These are phyloP conservation scores for Strongylocentrotus purpuratus DNA, from an alignment of 35 echinoderm and acorn worm species.

Conservation along the genomic window DNA sequence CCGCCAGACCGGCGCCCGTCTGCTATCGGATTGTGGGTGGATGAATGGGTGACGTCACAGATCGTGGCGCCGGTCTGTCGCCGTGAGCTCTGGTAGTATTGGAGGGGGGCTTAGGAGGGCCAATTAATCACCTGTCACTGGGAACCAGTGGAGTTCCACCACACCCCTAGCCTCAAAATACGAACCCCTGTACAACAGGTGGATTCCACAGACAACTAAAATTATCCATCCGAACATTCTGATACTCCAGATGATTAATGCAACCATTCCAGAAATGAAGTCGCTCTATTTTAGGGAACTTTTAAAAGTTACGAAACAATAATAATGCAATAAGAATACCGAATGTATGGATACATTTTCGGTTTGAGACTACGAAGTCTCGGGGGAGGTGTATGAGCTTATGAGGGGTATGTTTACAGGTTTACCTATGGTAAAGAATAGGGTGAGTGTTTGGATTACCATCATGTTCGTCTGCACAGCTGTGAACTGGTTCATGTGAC, in stretches of 20 bases:
- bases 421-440: not conserved
- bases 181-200: not conserved
- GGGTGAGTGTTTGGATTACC: not conserved
- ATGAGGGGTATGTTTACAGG: not conserved
- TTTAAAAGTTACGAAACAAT: not conserved
- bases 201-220: not conserved
- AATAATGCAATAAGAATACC: not conserved
- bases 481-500: not conserved
- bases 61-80: slow-evolving; percentile 35
- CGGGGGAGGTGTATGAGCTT: not conserved
- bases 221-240: not conserved
- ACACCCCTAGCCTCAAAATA: not conserved
- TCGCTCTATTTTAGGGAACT: not conserved
- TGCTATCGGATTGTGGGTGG: slow-evolving; percentile 3
- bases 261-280: not conserved
- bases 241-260: not conserved
- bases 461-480: not conserved
- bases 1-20: slow-evolving; percentile 39
- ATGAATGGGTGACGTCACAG: slow-evolving; percentile 51
- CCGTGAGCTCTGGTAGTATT: slow-evolving; percentile 23
- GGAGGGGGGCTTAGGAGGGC: slow-evolving; percentile 35
- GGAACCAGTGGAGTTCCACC: slow-evolving; percentile 36
- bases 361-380: not conserved
- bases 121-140: slow-evolving; percentile 48
- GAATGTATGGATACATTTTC: not conserved